A percentile compares a stretch with the other conserved stretches of the same genome.
Evolutionary conservation across 2,888 invertebrate species (phyloP).

Genomic region (Laothoe populi): DNA sequence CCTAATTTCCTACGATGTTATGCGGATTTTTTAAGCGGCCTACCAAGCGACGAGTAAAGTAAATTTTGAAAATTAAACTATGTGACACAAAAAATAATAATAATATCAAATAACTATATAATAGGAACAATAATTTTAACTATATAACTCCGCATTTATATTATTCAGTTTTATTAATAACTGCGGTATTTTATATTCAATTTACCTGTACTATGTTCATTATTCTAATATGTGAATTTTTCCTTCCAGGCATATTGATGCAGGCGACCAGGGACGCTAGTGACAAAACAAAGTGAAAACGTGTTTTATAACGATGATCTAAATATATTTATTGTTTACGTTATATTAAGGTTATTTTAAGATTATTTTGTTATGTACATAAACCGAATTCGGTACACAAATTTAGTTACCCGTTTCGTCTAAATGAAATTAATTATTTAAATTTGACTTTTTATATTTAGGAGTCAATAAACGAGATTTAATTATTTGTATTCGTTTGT

Average conservation of each 20-base stretch:
- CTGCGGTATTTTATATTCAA: background rate
- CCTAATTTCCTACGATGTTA: too few relatives aligned
- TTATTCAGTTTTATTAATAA: too few relatives aligned
- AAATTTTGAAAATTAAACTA: too few relatives aligned
- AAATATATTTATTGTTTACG: slow-evolving; percentile 65
- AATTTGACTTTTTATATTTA: background rate
- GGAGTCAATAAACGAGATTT: background rate
- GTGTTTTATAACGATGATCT: slow-evolving; percentile 58
- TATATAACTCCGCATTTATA: too few relatives aligned
- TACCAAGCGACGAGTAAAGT: too few relatives aligned
- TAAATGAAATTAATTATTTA: slow-evolving; percentile 21
- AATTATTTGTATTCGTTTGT: background rate
- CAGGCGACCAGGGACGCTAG: slow-evolving; percentile 50
- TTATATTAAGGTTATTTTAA: slow-evolving; percentile 20
- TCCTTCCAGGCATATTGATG: slow-evolving; percentile 65
- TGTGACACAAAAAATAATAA: too few relatives aligned
- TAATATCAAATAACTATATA: too few relatives aligned
- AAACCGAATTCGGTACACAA: slow-evolving; percentile 46
- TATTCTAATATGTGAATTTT: slow-evolving; percentile 27
- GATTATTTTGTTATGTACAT: slow-evolving; percentile 55
- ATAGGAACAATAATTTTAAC: too few relatives aligned
- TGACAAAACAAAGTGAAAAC: slow-evolving; percentile 54
- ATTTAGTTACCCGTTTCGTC: slow-evolving; percentile 49
- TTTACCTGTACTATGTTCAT: slow-evolving; percentile 4
- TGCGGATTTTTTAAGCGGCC: too few relatives aligned